These are phyloP conservation scores for Cataglyphis altisquamis DNA, from an alignment of 2,888 invertebrate genomes.

Conservation along the genomic window DNA sequence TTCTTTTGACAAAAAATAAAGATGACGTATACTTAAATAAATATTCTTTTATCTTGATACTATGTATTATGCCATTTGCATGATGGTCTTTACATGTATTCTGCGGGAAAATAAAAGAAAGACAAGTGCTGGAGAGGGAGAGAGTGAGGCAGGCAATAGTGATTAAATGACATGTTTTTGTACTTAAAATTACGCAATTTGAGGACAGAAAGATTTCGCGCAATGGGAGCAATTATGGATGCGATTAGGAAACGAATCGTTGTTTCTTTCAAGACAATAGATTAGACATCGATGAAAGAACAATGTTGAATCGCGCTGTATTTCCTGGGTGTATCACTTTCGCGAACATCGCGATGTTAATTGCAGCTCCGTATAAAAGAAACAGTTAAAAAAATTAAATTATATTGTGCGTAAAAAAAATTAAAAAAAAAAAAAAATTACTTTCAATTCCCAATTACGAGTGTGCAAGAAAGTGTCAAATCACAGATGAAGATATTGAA, in stretches of 20 bases:
- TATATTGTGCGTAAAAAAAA: background rate
- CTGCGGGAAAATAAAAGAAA: background rate
- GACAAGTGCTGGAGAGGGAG: background rate
- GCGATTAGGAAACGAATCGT: constrained; percentile 5
- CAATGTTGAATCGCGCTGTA: background rate
- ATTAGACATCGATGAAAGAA: background rate
- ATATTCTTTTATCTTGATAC: background rate
- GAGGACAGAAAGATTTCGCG: constrained; percentile 8
- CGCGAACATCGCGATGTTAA: constrained; percentile 15
- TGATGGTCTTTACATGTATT: background rate
- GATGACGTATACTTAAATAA: too few species aligned
- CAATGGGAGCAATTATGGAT: background rate
- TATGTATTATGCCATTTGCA: background rate
- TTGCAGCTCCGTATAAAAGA: constrained; percentile 13
- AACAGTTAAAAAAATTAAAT: background rate
- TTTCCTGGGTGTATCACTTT: constrained; percentile 6
- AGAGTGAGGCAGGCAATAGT: background rate
- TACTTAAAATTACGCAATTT: constrained; percentile 24
- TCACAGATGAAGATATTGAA: background rate
- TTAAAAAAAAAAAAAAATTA: background rate
- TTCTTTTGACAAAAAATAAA: background rate
- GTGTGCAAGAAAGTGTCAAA: background rate
- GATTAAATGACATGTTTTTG: constrained; percentile 26
- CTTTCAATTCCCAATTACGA: background rate
- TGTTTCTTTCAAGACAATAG: background rate